Base-by-base conservation (phyloP, 2,797 vertebrate species). In the Phoxinus dragarum region DNA sequence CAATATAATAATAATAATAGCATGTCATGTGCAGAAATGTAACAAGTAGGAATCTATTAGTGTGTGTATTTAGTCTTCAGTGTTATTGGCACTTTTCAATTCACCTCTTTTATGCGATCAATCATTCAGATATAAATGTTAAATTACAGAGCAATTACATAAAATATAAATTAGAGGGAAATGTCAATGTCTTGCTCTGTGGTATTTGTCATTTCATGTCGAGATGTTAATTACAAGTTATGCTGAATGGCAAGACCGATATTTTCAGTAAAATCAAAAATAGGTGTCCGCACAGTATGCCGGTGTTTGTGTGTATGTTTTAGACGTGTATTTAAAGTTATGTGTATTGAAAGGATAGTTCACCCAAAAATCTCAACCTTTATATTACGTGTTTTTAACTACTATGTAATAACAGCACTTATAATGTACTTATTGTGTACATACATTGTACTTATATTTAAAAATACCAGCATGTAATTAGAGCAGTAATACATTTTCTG, bases 101-200 rank as follows among this genome's bases (percentile, higher is more conserved):
- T 56, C 47, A 44, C n/a, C 75, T 78, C 66, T 59, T 76, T 77
- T 68, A 49, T 80, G 85, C 67, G 77, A 87, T 87, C 86, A 88
- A 88, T 90, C 89, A 88, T 85, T 90, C 87, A 87, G 86, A 84
- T 87, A 88, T 90, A 90, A 88, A 86, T 82, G 87, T 81, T 81
- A 88, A 90, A 90, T 90, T 90, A 84, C 52, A 85, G 89, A 81
- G 87, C 69, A 90, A 90, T 90, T 90, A 90, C 81, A 71, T 82
- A 61, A 86, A 90, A 87, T 87, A 87, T 78, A 82, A 74, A 83
- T 86, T 87, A 85, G 61, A 82, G 61, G 80, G 42, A 87, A 85
- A 87, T 67, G 80, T 73, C 83, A 83, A 59, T 42, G 87, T 90
- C 85, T 88, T 67, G 77, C 83, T 79, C 81, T 54, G 80, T 44